Evolutionary conservation across 2,888 invertebrate genomes (phyloP), one percentile per base, ranked within the genome.

Genomic region (Pristionchus mayeri): DNA sequence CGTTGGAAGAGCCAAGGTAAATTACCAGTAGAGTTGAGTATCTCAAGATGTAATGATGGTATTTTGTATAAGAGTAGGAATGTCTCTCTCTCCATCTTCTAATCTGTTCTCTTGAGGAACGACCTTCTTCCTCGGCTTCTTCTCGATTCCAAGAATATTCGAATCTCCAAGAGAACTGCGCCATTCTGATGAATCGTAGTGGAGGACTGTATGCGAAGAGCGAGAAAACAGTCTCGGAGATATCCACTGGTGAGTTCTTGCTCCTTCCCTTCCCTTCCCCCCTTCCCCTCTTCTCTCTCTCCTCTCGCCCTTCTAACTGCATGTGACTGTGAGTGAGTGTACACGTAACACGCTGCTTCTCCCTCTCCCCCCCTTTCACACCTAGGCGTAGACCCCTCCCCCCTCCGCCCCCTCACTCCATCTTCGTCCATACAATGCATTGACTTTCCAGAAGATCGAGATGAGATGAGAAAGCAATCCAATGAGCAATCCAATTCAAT

Each of bases 161-260:
- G 44, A 87, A 90, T 78, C 87, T 87, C 21, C 86, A 87, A n/a
- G 91, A 92, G 85, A 88, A 86, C 83, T 92, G 92, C 76, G 89
- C 91, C 52, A 91, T 92, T 44, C 83, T 92, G 87, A 87, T 92
- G 89, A 90, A 91, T 87, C 89, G 90, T 85, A 87, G 90, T 40
- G 92, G 91, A 34, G 88, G 86, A 34, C 81, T 87, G 13, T 87
- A 87, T 37, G 90, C 88, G 85, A 87, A 87, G 37, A 87, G 89
- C 16, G 84, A 86, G 40, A 85, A 85, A 11, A 89, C 86, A 3
- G 85, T 90, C 85, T 90, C 89, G 37, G 88, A 92, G 79, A 84
- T 87, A 30, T 88, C 89, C 27, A 88, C 88, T 86, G 92, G 92
- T 92, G 86, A 85, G 91, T 88, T 34, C 2, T n/a, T n/a, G n/a